Evolutionary conservation across 2,113 vertebrate species (phyloP).

Genomic region (Elephantulus edwardii): DNA sequence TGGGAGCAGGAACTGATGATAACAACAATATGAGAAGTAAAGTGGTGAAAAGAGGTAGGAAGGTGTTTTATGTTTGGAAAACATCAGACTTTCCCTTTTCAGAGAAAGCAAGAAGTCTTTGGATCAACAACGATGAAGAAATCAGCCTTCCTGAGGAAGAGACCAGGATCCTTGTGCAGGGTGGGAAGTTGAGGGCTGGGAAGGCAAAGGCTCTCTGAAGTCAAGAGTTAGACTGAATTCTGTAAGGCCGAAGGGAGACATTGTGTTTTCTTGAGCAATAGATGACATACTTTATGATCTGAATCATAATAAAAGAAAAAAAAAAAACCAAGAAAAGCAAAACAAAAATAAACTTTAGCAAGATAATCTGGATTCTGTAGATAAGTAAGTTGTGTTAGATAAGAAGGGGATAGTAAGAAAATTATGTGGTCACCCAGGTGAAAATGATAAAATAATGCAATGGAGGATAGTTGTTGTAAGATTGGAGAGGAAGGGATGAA

Average conservation of each 20-base stretch:
- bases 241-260: background rate
- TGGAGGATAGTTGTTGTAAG: background rate
- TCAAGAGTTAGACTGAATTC: background rate
- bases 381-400: background rate
- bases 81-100: background rate
- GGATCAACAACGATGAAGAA: background rate
- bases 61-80: background rate
- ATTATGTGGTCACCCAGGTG: background rate
- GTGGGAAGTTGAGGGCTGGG: background rate
- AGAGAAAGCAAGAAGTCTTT: background rate
- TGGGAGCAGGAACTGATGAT: no score
- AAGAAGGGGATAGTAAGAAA: background rate
- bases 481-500: background rate
- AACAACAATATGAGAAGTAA: background rate
- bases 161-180: background rate
- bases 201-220: no score
- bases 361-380: slow-evolving; percentile 37
- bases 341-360: background rate
- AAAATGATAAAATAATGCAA: background rate
- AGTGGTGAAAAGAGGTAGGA: background rate
- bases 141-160: background rate
- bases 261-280: background rate
- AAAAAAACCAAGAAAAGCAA: background rate
- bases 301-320: background rate
- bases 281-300: background rate